These are phyloP conservation scores for Drosophila glabriapex DNA, from an alignment of 2,888 invertebrate genomes.

Conservation along the genomic window DNA sequence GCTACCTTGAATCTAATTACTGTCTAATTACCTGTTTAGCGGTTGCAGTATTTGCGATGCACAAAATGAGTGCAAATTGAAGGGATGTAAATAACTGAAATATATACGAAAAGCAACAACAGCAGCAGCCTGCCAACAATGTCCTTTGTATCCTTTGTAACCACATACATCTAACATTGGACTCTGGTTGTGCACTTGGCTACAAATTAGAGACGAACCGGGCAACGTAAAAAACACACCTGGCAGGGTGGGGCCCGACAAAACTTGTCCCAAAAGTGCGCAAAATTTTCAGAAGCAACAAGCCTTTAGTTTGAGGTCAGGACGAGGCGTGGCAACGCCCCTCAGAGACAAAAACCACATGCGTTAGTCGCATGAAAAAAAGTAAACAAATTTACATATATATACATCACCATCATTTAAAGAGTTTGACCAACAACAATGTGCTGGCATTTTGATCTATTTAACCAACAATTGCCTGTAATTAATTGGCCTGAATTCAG, in stretches of 20 bases:
- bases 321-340: constrained; percentile 50
- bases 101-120: neutral
- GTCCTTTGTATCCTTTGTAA: constrained; percentile 41
- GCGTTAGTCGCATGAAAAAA: constrained; percentile 30
- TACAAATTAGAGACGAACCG: constrained; percentile 51
- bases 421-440: constrained; percentile 10
- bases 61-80: constrained; percentile 15
- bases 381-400: constrained; percentile 2
- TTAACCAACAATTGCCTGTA: constrained; percentile 32
- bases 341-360: constrained; percentile 32
- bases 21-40: constrained; percentile 26
- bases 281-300: constrained; percentile 32
- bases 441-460: constrained; percentile 32
- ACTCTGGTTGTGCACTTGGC: constrained; percentile 13
- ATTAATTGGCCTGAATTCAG: constrained; percentile 44
- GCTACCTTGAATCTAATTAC: constrained; percentile 38
- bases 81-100: neutral
- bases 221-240: constrained; percentile 23
- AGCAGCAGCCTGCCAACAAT: constrained; percentile 7
- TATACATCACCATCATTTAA: constrained; percentile 1
- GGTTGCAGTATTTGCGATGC: constrained; percentile 37
- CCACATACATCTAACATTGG: constrained; percentile 30
- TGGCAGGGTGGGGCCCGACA: constrained; percentile 6
- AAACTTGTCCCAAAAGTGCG: constrained; percentile 54
- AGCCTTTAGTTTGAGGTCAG: constrained; percentile 48